These are phyloP conservation scores for Catostylus mosaicus DNA, from an alignment of 30 jellyfish, hydroid and myxozoan genomes.

Conservation along the genomic window DNA sequence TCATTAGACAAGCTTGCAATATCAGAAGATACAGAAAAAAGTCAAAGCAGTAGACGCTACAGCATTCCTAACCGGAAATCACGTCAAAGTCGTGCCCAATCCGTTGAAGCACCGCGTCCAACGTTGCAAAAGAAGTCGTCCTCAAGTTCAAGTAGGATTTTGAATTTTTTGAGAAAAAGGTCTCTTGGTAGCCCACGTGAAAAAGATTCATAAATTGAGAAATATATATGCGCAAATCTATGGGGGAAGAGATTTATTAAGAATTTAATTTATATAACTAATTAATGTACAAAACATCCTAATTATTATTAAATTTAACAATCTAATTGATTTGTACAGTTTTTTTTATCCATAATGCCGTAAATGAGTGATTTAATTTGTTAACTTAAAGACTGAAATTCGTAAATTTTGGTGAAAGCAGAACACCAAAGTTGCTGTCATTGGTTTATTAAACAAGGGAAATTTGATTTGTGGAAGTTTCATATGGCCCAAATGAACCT, in stretches of 20 bases:
- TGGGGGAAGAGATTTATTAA: not conserved
- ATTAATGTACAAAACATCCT: not conserved
- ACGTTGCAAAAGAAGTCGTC: conserved; percentile 50
- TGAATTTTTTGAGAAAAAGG: conserved; percentile 43
- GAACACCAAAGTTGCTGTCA: no score
- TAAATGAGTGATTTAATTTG: not conserved
- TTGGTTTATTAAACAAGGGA: no score
- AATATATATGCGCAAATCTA: not conserved
- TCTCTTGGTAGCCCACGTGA: conserved; percentile 52
- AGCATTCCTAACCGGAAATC: conserved; percentile 54
- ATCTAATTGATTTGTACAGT: not conserved
- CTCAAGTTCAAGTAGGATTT: conserved; percentile 28
- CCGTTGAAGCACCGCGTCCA: conserved; percentile 51
- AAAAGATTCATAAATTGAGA: not conserved
- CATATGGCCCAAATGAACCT: no score
- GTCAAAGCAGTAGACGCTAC: conserved; percentile 33
- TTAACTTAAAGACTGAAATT: not conserved
- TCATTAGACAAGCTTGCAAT: conserved; percentile 54
- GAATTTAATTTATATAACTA: not conserved
- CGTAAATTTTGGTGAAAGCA: no score
- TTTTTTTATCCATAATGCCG: not conserved
- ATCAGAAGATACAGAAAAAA: conserved; percentile 15
- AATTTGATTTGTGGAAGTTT: no score
- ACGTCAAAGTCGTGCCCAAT: conserved; percentile 61
- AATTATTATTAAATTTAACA: not conserved